Percentiles rank a stretch among this genome's conserved stretches.
Conservation (phyloP, 2,888 invertebrate species). For the Hetaerina titia region DNA sequence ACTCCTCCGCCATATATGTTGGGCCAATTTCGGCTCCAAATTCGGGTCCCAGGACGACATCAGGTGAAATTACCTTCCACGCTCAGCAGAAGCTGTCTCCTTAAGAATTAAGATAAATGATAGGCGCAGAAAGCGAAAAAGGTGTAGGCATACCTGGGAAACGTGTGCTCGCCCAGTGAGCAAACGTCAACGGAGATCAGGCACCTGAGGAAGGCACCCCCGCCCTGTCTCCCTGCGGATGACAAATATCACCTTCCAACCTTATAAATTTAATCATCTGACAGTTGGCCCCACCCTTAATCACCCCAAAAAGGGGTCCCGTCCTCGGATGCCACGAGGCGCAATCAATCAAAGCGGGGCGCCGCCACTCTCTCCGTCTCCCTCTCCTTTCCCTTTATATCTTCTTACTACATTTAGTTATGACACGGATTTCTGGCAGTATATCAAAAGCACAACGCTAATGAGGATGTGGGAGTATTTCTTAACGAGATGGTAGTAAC, state of each 20-base stretch:
- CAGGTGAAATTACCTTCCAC: slow-evolving; percentile 13
- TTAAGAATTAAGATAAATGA: slow-evolving; percentile 24
- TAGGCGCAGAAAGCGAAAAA: neutral
- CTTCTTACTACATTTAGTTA: neutral
- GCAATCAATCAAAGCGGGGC: slow-evolving; percentile 59
- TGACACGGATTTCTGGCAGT: slow-evolving; percentile 12
- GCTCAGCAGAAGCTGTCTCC: slow-evolving; percentile 23
- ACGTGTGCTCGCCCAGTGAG: neutral
- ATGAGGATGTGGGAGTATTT: neutral
- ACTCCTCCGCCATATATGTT: neutral
- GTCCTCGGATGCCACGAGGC: slow-evolving; percentile 36
- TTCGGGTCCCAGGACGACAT: neutral
- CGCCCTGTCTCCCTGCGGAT: slow-evolving; percentile 48
- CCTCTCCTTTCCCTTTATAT: too few species aligned
- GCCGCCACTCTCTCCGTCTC: neutral
- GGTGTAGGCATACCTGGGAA: neutral
- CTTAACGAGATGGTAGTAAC: neutral
- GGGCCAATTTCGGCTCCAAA: neutral
- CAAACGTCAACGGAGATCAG: slow-evolving; percentile 44
- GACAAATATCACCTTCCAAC: slow-evolving; percentile 60
- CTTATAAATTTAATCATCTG: slow-evolving; percentile 62
- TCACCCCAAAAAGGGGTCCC: slow-evolving; percentile 56
- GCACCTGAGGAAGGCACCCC: slow-evolving; percentile 18
- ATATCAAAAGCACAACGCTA: neutral
- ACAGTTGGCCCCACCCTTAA: slow-evolving; percentile 51